Evolutionary conservation across 2,797 vertebrate species (phyloP).

Genomic region (Pangasius djambal): DNA sequence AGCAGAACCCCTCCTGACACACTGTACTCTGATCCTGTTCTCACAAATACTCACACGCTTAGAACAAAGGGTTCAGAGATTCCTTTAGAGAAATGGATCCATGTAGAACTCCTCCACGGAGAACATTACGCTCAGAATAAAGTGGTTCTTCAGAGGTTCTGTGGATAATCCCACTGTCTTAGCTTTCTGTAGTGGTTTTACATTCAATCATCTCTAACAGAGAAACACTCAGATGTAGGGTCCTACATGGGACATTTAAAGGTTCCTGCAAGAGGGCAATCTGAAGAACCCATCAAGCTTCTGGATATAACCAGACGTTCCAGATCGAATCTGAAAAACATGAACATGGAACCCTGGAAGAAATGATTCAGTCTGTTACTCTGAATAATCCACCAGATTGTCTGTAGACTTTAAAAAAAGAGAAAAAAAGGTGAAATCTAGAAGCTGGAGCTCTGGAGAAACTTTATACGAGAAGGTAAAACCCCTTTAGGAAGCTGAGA

Average conservation of each 20-base stretch:
- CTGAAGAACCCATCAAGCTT: background rate
- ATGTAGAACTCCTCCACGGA: background rate
- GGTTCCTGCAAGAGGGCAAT: background rate
- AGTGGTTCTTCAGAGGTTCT: background rate
- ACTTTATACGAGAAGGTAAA: no score
- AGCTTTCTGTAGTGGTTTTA: background rate
- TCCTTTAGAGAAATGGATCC: background rate
- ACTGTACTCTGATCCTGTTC: background rate
- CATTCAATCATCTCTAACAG: background rate
- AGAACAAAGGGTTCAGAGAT: conserved; percentile 3
- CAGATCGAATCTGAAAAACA: background rate
- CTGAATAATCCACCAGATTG: no score
- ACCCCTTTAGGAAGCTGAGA: no score
- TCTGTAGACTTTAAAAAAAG: no score
- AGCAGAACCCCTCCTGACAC: conserved; percentile 7
- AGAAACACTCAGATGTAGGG: background rate
- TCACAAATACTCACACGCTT: background rate
- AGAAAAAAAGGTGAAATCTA: no score
- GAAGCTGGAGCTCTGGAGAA: no score
- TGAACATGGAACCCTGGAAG: no score
- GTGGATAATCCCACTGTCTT: background rate
- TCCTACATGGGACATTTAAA: background rate
- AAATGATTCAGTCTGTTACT: no score
- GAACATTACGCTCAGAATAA: background rate
- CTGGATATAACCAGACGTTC: no score